Evolutionary conservation across 2,113 vertebrate genomes (phyloP).

Genomic region (Marcusenius ussheri): DNA sequence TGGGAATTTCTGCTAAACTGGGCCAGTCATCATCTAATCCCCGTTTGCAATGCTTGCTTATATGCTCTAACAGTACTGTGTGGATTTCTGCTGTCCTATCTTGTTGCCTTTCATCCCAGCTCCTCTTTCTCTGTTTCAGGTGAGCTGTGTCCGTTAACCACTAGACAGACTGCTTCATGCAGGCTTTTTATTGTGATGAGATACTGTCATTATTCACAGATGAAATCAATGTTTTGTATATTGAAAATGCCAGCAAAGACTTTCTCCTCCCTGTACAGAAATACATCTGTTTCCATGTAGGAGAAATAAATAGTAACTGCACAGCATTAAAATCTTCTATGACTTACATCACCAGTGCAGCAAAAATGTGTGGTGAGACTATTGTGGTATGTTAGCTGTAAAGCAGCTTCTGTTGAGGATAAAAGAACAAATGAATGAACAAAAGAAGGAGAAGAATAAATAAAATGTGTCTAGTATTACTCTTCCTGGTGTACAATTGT

Average conservation of each 20-base stretch:
- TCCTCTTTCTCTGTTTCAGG: background rate
- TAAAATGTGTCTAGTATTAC: background rate
- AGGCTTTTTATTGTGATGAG: background rate
- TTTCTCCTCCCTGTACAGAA: background rate
- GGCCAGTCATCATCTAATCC: background rate
- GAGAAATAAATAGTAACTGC: background rate
- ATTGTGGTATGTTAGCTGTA: background rate
- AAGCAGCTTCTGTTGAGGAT: background rate
- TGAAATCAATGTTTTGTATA: background rate
- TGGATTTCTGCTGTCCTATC: background rate
- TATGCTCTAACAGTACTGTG: background rate
- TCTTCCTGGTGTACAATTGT: background rate
- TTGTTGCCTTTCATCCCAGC: background rate
- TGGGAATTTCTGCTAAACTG: background rate
- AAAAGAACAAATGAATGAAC: background rate
- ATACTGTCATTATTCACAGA: too few relatives aligned
- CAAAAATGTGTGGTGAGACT: background rate
- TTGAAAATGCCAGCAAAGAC: background rate
- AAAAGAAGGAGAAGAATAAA: background rate
- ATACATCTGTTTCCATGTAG: background rate
- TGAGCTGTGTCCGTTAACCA: background rate
- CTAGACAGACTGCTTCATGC: background rate
- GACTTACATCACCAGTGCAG: background rate
- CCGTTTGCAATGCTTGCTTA: background rate
- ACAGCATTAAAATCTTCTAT: background rate